Evolutionary conservation across 2,113 vertebrate genomes (phyloP).

Genomic region (Lamprotornis superbus): DNA sequence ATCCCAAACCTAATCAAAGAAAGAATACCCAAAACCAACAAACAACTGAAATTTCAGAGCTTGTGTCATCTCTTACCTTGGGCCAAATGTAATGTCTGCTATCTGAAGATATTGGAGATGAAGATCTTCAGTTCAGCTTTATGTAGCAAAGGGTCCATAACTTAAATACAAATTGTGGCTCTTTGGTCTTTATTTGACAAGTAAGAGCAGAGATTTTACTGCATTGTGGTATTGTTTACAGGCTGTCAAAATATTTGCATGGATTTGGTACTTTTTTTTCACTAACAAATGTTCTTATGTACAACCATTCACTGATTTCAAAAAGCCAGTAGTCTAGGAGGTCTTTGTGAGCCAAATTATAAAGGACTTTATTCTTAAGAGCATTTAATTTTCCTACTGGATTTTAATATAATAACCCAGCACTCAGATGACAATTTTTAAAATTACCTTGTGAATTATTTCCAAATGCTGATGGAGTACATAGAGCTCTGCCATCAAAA

Average conservation of each 20-base stretch:
- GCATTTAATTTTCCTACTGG: not conserved
- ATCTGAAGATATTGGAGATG: not conserved
- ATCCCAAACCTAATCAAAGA: not conserved
- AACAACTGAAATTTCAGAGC: not conserved
- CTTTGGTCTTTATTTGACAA: not conserved
- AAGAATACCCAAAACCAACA: not conserved
- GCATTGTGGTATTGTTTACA: not conserved
- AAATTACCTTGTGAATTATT: not conserved
- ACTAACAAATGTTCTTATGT: not conserved
- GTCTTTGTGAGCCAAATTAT: not conserved
- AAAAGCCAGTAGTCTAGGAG: not conserved
- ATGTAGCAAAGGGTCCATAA: not conserved
- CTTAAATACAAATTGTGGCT: not conserved
- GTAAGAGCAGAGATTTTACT: not conserved
- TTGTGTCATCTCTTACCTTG: not conserved
- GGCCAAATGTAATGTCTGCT: not conserved
- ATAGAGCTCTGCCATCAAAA: not conserved
- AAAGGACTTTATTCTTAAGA: not conserved
- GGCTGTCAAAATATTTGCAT: not conserved
- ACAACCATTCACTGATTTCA: not conserved
- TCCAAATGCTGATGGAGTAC: not conserved
- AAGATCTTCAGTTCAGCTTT: not conserved
- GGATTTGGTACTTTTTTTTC: not conserved
- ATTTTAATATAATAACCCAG: not conserved
- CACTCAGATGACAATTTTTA: not conserved